Evolutionary conservation across 2,888 invertebrate species (phyloP), one percentile per base, ranked within the genome.

Genomic region (Agrochola circellaris): DNA sequence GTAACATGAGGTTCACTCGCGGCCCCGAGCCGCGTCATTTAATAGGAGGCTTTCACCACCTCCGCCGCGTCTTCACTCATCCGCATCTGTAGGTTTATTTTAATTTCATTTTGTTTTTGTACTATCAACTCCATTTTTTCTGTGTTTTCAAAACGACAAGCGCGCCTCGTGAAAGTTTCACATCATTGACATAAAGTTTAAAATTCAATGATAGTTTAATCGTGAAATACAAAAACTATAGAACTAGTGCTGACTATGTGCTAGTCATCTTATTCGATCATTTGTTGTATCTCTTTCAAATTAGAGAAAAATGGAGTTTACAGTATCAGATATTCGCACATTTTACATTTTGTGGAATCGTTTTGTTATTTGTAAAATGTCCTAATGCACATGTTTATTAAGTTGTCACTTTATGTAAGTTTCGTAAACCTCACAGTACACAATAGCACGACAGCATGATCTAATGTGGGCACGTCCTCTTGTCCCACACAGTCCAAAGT

Each of bases 61-160:
- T 96, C 96, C 96, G 96, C 95, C 95, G 95, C 94, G 94, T 90
- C 95, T 91, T 92, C 94, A 91, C 91, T 93, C 94, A 94, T 91
- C 93, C 94, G 93, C 93, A 93, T 94, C 93, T 94, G 96, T 96
- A 96, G 96, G 96, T 96, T 95, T 92, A 86, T 91, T 93, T 95
- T 92, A 85, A 90, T 95, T 94, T 93, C 91, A 91, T 93, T 93
- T 91, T 90, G 91, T 90, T 91, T 93, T 90, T 85, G 66, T 80
- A 73, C 85, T 89, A 87, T 89, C 66, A 90, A 89, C 84, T 90
- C 87, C 89, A 88, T 71, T 79, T 68, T 68, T 70, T 71, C 6
- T 45, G 13, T 62, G 8, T 38, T 42, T 11, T 38, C 9, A 13
- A 15, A n/a, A 7, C 34, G 3, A 17, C 58, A 3, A 9, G 1